These are phyloP conservation scores for Ammospiza caudacuta DNA, from an alignment of 2,113 vertebrate genomes.

Conservation along the genomic window DNA sequence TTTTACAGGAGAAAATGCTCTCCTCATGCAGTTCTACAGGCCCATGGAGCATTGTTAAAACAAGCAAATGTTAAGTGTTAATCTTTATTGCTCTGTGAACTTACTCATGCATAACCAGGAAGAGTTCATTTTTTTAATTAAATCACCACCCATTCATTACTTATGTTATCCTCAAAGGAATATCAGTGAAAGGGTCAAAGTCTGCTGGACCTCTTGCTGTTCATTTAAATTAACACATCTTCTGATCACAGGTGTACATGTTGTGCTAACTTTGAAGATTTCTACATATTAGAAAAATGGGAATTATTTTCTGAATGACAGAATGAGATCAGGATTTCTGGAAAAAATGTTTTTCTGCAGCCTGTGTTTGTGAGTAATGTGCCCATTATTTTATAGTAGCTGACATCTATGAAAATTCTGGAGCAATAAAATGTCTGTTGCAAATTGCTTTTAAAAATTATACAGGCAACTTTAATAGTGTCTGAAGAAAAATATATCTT, in stretches of 20 bases:
- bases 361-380: not conserved
- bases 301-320: not conserved
- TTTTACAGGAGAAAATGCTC: conserved; percentile 8
- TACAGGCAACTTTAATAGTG: not conserved
- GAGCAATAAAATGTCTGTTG: not conserved
- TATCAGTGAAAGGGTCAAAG: conserved; percentile 32
- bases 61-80: conserved; percentile 64
- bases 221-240: conserved; percentile 37
- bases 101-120: conserved; percentile 70
- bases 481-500: conserved; percentile 21
- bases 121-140: conserved; percentile 75
- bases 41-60: conserved; percentile 59
- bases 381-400: not conserved
- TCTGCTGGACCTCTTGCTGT: conserved; percentile 18
- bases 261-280: not conserved
- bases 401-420: conserved; percentile 22
- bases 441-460: conserved; percentile 49
- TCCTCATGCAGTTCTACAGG: not conserved
- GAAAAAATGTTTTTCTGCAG: not conserved
- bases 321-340: conserved; percentile 2
- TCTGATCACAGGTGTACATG: conserved; percentile 2
- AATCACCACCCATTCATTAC: conserved; percentile 53
- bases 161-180: conserved; percentile 68
- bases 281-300: not conserved
- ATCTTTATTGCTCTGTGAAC: conserved; percentile 67